Conservation (phyloP, 2,797 vertebrate species). For the Syndactyla subalaris region DNA sequence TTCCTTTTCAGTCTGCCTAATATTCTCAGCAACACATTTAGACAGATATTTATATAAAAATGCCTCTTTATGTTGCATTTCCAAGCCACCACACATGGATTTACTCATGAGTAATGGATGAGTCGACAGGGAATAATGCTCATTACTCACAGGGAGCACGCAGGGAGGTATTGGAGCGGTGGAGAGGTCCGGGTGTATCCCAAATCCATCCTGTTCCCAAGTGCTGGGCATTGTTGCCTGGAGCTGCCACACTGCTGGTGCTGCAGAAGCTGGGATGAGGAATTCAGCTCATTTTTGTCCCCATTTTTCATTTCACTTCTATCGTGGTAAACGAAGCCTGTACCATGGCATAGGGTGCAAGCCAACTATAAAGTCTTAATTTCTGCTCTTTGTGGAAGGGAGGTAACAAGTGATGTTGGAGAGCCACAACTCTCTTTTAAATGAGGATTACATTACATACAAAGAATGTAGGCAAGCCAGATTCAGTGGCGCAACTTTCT, state of each 20-base stretch:
- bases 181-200: not conserved
- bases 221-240: not conserved
- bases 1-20: not conserved
- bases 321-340: not conserved
- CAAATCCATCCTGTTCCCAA: not conserved
- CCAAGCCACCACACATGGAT: constrained; percentile 24
- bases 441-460: constrained; percentile 43
- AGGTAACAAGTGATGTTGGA: constrained; percentile 20
- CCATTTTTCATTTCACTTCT: not conserved
- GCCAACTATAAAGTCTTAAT: not conserved
- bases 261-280: not conserved
- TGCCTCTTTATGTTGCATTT: not conserved
- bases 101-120: constrained; percentile 41
- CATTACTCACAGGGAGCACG: constrained; percentile 29
- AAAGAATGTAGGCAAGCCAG: constrained; percentile 64
- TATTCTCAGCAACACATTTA: not conserved
- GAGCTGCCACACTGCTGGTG: not conserved
- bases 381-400: constrained; percentile 25
- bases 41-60: not conserved
- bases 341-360: not conserved
- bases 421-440: constrained; percentile 37
- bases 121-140: constrained; percentile 37
- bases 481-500: constrained; percentile 15
- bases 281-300: not conserved
- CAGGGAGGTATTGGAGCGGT: constrained; percentile 32